Evolutionary conservation across 2,113 vertebrate genomes (phyloP).

Genomic region (Crotalus tigris): DNA sequence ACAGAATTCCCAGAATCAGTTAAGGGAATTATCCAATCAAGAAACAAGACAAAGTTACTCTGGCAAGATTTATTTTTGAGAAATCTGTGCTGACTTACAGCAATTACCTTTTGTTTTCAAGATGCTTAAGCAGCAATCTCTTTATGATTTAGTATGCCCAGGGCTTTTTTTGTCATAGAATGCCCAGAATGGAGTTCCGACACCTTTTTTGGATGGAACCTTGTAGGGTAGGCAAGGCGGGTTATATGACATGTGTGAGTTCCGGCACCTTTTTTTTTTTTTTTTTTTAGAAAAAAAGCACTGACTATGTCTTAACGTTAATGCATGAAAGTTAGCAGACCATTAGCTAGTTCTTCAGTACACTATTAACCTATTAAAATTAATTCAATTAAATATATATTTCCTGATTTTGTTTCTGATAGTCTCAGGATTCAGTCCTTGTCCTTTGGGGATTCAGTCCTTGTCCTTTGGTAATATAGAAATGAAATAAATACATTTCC

Average conservation of each 20-base stretch:
- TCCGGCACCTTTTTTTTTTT: too few species aligned
- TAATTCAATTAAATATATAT: not conserved
- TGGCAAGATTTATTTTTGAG: not conserved
- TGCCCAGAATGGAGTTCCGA: too few species aligned
- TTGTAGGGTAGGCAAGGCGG: too few species aligned
- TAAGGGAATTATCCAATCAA: not conserved
- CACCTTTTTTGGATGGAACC: too few species aligned
- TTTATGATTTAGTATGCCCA: not conserved
- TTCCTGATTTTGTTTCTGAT: not conserved
- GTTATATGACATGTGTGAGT: too few species aligned
- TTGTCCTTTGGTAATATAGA: not conserved
- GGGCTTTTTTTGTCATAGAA: too few species aligned
- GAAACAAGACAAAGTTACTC: not conserved
- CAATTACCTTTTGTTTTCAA: not conserved
- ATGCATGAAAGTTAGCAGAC: not conserved
- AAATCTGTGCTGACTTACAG: not conserved
- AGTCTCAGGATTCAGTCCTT: not conserved
- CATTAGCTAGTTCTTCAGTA: not conserved
- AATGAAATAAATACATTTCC: not conserved
- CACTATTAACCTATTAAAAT: not conserved
- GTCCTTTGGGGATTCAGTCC: not conserved
- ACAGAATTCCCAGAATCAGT: not conserved
- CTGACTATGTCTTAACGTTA: not conserved
- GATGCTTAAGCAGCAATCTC: not conserved
- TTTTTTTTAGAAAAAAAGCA: too few species aligned